Base-by-base conservation (phyloP, 37 sponge, comb jelly and placozoan genomes). In the Crambe crambe region DNA sequence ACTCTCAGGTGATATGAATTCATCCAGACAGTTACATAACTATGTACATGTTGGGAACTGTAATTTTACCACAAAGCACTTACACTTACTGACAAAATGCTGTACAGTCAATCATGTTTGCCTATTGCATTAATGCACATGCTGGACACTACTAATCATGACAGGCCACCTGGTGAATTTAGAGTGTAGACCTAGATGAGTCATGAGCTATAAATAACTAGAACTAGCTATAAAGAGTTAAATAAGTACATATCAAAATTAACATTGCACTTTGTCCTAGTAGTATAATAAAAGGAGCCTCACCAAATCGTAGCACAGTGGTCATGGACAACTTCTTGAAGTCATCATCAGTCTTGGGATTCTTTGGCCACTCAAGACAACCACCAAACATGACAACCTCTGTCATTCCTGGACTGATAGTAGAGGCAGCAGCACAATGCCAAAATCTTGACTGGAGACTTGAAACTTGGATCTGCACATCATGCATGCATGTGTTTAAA, bases 341-440 rank as follows among this genome's bases (percentile, higher is more conserved):
- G 20, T 73, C 57, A 54, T 23, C 74, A 56, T 40, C 74, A 43
- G 72, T 20, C 57, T 54, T 73, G 56, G 32, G 27, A 6, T 73
- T 47, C 30, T 23, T 31, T 4, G 56, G 27, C 68, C 68, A 68
- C 37, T 68, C 38, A 37, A 37, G 68, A 68, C 68, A 68, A 21
- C 74, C 74, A 29, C 74, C 74, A 73, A 73, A 73, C 30, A 73
- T 73, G 57, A 26, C 23, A 31, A 51, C 57, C 15, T 73, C 74
- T 56, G 20, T 47, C 27, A 56, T 54, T 51, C 74, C 74, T 27
- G 74, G 57, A 29, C 25, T 6, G 12, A 51, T 10, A 47, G 30
- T 29, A n/a, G 51, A 56, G 57, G 74, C 57, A 73, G 56, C 30
- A 54, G 57, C 41, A 47, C 42, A 51, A 32, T 73, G 74, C 1